Conservation (phyloP, 2,113 vertebrate species). For the Emydura subglobosa region DNA sequence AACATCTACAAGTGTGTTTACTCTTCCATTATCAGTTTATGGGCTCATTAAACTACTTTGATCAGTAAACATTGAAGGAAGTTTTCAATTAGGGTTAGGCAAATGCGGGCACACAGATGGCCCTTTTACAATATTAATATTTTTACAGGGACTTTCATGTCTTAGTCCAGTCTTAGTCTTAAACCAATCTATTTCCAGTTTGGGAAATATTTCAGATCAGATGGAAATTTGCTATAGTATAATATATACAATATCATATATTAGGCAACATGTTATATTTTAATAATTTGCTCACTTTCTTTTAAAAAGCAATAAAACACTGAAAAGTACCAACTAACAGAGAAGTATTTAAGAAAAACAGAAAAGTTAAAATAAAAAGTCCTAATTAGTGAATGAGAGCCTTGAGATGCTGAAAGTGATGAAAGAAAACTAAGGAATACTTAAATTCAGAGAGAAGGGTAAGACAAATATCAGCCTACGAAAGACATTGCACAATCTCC, state of each 20-base stretch:
- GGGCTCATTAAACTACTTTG: background rate
- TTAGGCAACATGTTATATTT: background rate
- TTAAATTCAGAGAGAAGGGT: background rate
- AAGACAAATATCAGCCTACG: background rate
- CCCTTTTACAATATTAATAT: background rate
- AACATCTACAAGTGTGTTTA: background rate
- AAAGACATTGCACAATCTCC: background rate
- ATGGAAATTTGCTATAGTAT: background rate
- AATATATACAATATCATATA: background rate
- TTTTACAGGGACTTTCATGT: background rate
- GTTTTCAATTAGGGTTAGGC: background rate
- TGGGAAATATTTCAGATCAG: background rate
- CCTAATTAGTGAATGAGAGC: slow-evolving; percentile 63
- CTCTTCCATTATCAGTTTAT: background rate
- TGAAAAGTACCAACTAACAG: background rate
- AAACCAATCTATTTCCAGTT: background rate
- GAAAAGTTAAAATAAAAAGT: background rate
- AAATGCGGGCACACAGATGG: background rate
- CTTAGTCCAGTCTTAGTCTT: background rate
- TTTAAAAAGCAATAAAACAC: background rate
- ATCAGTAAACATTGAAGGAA: background rate
- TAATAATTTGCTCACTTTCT: background rate
- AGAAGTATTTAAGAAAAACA: background rate
- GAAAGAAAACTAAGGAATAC: background rate
- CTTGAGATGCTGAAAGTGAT: slow-evolving; percentile 53